Percentiles rank a stretch among this genome's conserved stretches.
These are phyloP conservation scores for Sebastiscus albofasciatus DNA, from an alignment of 2,797 vertebrate genomes.

Conservation along the genomic window DNA sequence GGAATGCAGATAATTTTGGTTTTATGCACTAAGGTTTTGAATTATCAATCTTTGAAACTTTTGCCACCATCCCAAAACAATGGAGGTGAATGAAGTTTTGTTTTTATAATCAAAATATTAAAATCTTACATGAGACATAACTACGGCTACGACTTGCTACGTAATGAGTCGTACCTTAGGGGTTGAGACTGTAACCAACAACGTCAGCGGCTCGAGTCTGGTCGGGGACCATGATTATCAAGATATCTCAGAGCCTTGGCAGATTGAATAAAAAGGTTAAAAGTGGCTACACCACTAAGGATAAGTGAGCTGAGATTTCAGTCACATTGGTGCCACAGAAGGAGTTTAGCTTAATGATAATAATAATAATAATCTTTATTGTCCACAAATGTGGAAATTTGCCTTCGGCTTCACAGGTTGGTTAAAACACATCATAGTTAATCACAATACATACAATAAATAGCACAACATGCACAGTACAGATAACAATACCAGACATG, in stretches of 20 bases:
- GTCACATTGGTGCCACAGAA: not conserved
- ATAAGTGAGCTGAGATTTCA: not conserved
- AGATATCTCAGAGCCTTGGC: not conserved
- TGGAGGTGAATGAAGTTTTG: not conserved
- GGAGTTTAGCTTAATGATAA: not conserved
- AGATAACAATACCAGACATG: too few species aligned
- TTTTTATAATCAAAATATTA: not conserved
- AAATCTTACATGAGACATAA: not conserved
- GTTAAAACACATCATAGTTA: too few species aligned
- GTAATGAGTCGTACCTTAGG: not conserved
- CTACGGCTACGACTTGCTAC: rapidly evolving
- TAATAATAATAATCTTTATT: too few species aligned
- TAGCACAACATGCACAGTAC: too few species aligned
- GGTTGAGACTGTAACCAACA: not conserved
- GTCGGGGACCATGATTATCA: not conserved
- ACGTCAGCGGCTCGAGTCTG: not conserved
- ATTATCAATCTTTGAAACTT: not conserved
- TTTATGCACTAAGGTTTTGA: not conserved
- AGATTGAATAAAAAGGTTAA: not conserved
- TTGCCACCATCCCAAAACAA: not conserved
- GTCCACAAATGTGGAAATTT: too few species aligned
- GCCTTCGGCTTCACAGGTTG: too few species aligned
- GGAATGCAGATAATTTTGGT: not conserved
- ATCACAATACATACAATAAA: too few species aligned
- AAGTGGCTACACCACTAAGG: not conserved